A percentile compares a stretch with the other conserved stretches of the same genome.
phyloP scores from a whole-genome alignment of 1,140 invertebrate species.

The Epicauta chinensis region DNA sequence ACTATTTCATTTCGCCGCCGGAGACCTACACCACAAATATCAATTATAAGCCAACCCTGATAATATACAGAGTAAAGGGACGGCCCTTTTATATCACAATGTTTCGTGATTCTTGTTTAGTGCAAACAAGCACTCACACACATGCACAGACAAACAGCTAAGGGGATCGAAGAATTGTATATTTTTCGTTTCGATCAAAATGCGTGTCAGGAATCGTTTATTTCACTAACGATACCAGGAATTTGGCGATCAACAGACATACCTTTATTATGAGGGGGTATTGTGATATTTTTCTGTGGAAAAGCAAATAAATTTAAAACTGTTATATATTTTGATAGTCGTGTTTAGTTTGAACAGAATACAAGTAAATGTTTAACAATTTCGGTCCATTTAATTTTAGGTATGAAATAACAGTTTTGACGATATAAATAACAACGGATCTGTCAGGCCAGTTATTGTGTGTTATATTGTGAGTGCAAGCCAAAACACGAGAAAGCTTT shows the following conservation, averaged over 20 bases:
- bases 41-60: constrained; percentile 29
- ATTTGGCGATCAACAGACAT: too few relatives aligned
- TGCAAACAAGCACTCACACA: constrained; percentile 2
- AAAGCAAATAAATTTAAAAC: too few relatives aligned
- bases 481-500: constrained; percentile 30
- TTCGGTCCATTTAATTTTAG: constrained; percentile 17
- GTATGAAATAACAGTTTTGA: constrained; percentile 11
- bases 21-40: constrained; percentile 35
- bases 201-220: too few relatives aligned
- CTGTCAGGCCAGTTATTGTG: constrained; percentile 21
- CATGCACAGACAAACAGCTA: too few relatives aligned
- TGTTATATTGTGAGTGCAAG: constrained; percentile 23
- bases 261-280: background rate
- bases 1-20: constrained; percentile 34
- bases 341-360: too few relatives aligned
- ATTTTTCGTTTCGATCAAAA: too few relatives aligned
- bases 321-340: too few relatives aligned
- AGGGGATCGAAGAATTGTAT: too few relatives aligned
- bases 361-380: too few relatives aligned
- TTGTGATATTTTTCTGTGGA: too few relatives aligned
- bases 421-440: constrained; percentile 21
- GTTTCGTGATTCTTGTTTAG: constrained; percentile 11
- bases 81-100: constrained; percentile 10
- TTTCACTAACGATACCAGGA: too few relatives aligned
- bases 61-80: constrained; percentile 12